Conservation (phyloP, 1,140 invertebrate species). For the Oreohelix idahoensis region DNA sequence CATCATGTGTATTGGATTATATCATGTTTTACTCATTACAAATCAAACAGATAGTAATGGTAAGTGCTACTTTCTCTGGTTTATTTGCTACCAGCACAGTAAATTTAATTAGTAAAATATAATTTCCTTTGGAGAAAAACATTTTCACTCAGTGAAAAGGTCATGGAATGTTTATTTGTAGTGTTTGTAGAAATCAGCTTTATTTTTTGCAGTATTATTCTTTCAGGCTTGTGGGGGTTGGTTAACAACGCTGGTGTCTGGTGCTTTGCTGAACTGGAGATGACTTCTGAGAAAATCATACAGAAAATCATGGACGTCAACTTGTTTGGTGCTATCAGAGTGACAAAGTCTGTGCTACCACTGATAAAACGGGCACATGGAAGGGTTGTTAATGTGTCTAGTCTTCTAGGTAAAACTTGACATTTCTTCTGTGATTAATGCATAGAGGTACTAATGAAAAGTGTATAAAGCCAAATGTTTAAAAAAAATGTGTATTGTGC, state of each 20-base stretch:
- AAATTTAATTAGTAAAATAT: too few species aligned
- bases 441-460: too few species aligned
- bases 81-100: too few species aligned
- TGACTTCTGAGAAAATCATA: slow-evolving; percentile 72
- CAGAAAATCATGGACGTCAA: slow-evolving; percentile 74
- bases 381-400: slow-evolving; percentile 75
- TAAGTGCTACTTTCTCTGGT: too few species aligned
- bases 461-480: too few species aligned
- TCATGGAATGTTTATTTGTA: background rate
- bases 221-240: slow-evolving; percentile 85
- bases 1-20: too few species aligned
- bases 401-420: slow-evolving; percentile 79
- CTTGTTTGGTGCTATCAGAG: slow-evolving; percentile 84
- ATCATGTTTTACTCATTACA: too few species aligned
- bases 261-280: slow-evolving; percentile 75
- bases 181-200: background rate
- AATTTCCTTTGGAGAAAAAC: too few species aligned
- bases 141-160: background rate
- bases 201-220: background rate
- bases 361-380: slow-evolving; percentile 71
- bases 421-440: too few species aligned
- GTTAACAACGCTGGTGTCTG: slow-evolving; percentile 87
- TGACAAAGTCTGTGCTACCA: slow-evolving; percentile 84
- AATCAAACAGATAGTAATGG: too few species aligned
- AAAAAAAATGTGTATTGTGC: too few species aligned